Evolutionary conservation across 2,797 vertebrate genomes (phyloP).

Genomic region (Cirrhinus mrigala): DNA sequence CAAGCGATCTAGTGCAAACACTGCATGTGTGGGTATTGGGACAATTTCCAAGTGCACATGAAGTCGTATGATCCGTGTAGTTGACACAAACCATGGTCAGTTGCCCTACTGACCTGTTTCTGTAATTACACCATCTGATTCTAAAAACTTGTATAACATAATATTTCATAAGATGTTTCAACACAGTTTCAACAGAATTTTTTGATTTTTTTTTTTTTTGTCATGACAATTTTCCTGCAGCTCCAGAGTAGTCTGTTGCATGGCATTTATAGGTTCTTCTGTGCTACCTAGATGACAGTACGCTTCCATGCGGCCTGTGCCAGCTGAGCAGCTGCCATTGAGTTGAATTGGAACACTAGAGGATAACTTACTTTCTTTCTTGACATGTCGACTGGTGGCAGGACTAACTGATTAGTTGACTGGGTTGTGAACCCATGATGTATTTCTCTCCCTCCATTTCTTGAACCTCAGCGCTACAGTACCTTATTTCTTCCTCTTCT

Average conservation of each 20-base stretch:
- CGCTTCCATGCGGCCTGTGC: not conserved
- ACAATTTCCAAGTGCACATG: not conserved
- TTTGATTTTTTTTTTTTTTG: not conserved
- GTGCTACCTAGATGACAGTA: not conserved
- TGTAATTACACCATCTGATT: not conserved
- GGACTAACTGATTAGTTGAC: not conserved
- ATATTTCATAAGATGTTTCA: not conserved
- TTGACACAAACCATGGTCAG: not conserved
- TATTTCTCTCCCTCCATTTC: constrained; percentile 24
- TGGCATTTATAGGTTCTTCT: not conserved
- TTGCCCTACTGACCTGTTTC: not conserved
- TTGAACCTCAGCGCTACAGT: not conserved
- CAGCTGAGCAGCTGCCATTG: not conserved
- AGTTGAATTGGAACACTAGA: not conserved
- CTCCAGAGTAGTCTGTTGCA: not conserved
- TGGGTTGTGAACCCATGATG: not conserved
- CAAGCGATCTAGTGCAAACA: not conserved
- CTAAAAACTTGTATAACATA: not conserved
- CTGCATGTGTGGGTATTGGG: not conserved
- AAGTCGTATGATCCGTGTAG: not conserved
- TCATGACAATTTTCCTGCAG: not conserved
- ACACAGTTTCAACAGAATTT: too few relatives aligned
- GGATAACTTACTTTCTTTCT: not conserved
- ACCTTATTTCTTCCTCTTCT: constrained; percentile 18
- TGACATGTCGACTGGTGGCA: not conserved